A percentile compares a stretch with the other conserved stretches of the same genome.
Conservation (phyloP, 2,888 invertebrate species). For the Hyposoter didymator region DNA sequence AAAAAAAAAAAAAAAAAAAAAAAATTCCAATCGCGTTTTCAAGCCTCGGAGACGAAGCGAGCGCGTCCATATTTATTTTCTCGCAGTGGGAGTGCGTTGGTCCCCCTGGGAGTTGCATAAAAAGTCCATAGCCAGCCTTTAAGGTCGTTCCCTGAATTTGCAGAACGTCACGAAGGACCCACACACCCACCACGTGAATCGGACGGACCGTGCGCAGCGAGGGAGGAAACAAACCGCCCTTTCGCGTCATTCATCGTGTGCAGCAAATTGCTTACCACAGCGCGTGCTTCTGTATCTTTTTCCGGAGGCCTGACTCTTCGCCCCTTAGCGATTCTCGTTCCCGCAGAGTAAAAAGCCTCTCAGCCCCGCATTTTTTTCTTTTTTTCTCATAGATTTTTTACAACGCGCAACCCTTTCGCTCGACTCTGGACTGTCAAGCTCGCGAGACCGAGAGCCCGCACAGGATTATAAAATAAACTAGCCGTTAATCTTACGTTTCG, state of each 20-base stretch:
- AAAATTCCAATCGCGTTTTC: conserved; percentile 10
- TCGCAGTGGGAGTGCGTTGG: not conserved
- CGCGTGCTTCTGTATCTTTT: not conserved
- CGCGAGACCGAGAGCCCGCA: conserved; percentile 28
- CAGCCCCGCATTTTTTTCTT: too few species aligned
- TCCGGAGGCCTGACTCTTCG: not conserved
- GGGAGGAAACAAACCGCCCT: conserved; percentile 8
- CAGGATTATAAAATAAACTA: conserved; percentile 74
- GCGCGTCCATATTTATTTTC: conserved; percentile 14
- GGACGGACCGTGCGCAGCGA: not conserved
- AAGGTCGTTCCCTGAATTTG: conserved; percentile 45
- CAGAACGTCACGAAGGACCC: conserved; percentile 30
- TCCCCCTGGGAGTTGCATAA: conserved; percentile 12
- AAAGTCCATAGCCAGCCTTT: conserved; percentile 17
- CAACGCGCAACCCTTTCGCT: not conserved
- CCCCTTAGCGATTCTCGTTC: conserved; percentile 35
- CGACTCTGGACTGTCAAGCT: conserved; percentile 18
- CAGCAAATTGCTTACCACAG: conserved; percentile 65
- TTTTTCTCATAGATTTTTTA: conserved; percentile 29
- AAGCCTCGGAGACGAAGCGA: not conserved
- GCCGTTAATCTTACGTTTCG: conserved; percentile 74
- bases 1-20: not conserved
- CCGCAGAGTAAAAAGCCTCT: not conserved
- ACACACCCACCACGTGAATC: conserved; percentile 6
- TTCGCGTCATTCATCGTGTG: conserved; percentile 56